A percentile compares a stretch with the other conserved stretches of the same genome.
Evolutionary conservation across 53 echinoderm and acorn worm species (phyloP).

Genomic region (Pentamera pediparva): DNA sequence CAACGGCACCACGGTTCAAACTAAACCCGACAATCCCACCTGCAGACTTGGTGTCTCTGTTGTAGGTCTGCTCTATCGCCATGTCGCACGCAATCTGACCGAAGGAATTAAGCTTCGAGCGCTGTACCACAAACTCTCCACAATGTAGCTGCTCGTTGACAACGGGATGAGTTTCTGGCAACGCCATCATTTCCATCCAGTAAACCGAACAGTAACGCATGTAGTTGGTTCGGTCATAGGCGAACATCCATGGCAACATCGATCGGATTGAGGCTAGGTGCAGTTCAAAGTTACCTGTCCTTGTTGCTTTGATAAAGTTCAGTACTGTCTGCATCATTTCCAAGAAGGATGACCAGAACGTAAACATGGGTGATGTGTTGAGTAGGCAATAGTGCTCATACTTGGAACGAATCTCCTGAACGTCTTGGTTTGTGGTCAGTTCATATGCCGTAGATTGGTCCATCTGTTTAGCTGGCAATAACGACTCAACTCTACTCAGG

Average conservation of each 20-base stretch:
- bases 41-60: neutral
- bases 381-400: neutral
- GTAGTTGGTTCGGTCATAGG: neutral
- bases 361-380: neutral
- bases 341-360: constrained; percentile 7
- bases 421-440: neutral
- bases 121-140: constrained; percentile 6
- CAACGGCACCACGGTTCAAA: neutral
- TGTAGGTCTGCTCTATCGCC: neutral
- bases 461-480: neutral
- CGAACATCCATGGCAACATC: constrained; percentile 12
- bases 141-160: neutral
- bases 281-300: neutral
- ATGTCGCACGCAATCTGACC: constrained; percentile 11
- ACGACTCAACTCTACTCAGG: neutral
- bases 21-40: neutral
- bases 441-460: neutral
- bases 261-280: constrained; percentile 1
- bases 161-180: neutral
- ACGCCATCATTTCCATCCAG: neutral
- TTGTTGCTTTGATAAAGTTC: constrained; percentile 9
- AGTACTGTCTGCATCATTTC: neutral
- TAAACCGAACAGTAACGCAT: neutral
- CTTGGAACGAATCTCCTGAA: neutral
- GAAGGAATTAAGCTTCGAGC: neutral